Evolutionary conservation across 1,140 invertebrate species (phyloP), one percentile per base, ranked within the genome.

Genomic region (Zaprionus africanus): DNA sequence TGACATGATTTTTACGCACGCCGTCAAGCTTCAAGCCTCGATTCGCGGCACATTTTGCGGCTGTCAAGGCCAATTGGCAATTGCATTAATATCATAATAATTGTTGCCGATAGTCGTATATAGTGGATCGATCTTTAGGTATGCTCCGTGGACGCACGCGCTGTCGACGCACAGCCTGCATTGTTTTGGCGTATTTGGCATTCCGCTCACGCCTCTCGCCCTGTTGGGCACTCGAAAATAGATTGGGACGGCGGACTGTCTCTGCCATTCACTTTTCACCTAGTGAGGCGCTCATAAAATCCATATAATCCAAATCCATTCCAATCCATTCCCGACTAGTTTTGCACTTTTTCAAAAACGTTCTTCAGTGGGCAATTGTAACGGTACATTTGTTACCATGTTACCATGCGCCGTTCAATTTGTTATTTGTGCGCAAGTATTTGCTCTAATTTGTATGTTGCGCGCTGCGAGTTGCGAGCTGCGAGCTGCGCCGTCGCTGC

Each of bases 401-500:
- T 87, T 87, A 76, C 84, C 84, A 87, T 88, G 84, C 84, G 81
- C 84, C 49, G 63, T 57, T 78, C 84, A 81, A 87, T 88, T 87
- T 88, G 77, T 88, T 88, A 70, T 81, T 87, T 78, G 69, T 78
- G 72, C 79, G 79, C 82, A 66, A 66, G 53, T 66, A 87, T 88
- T 84, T 84, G 84, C 78, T 88, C 84, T 88, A 88, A 88, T 88
- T 88, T 88, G 84, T 88, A 88, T 83, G 78, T 84, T 71, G 72
- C 59, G 13, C 34, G 53, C 17, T 2, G 15, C 54, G 53, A 46
- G 34, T 24, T 34, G 38, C 17, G 36, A n/a, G 53, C 17, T 2
- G 15, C 54, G 53, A 61, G 51, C n/a, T 49, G 24, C 9, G 66
- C 19, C n/a, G 19, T 7, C n/a, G 75, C 26, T 17, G n/a, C 60